Conservation (phyloP, 2,113 vertebrate genomes). For the Microtus ochrogaster region DNA sequence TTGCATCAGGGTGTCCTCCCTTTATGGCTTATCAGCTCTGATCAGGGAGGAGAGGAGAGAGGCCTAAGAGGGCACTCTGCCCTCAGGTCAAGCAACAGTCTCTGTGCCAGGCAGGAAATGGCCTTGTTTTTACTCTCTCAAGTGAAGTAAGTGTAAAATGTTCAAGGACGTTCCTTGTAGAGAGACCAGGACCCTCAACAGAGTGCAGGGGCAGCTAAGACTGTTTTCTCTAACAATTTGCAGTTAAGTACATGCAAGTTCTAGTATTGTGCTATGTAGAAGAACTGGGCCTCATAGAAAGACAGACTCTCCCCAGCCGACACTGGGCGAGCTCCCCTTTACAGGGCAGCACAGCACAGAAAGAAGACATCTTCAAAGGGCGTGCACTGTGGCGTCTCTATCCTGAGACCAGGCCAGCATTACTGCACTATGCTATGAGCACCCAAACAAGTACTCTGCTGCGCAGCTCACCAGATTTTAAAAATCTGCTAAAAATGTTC, state of each 20-base stretch:
- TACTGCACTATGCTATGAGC: neutral
- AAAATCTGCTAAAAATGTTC: neutral
- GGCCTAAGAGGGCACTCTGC: constrained; percentile 60
- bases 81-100: constrained; percentile 54
- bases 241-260: neutral
- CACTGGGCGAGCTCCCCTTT: neutral
- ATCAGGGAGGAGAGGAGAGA: constrained; percentile 65
- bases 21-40: constrained; percentile 57
- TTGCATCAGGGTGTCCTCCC: constrained; percentile 60
- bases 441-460: neutral
- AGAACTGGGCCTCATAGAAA: neutral
- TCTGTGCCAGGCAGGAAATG: constrained; percentile 56
- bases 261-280: neutral
- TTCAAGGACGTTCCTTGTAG: constrained; percentile 68
- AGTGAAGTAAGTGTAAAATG: constrained; percentile 65
- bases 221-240: constrained; percentile 11
- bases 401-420: neutral
- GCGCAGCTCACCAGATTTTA: neutral
- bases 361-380: neutral
- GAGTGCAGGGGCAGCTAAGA: constrained; percentile 7
- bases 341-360: neutral
- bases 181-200: constrained; percentile 31
- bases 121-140: constrained; percentile 64
- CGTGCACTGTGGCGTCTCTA: neutral
- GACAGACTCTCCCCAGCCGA: constrained; percentile 20